Conservation (phyloP, 1,140 invertebrate genomes). For the Lordiphosa collinella region DNA sequence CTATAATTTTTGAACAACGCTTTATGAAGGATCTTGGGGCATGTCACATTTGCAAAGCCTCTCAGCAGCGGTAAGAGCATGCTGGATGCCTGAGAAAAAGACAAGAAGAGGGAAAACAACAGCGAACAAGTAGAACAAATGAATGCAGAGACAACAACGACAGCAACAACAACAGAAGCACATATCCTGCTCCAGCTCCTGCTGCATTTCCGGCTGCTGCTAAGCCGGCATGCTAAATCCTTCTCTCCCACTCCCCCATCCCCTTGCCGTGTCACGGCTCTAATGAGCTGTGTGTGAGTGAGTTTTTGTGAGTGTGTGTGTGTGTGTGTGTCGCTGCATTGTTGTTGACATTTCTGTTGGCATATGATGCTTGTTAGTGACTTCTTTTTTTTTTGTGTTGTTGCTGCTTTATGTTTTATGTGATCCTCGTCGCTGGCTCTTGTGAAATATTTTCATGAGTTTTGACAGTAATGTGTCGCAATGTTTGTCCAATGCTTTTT, state of each 20-base stretch:
- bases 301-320: conserved; percentile 14
- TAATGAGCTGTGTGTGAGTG: conserved; percentile 61
- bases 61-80: conserved; percentile 14
- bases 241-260: conserved; percentile 5
- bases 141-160: conserved; percentile 46
- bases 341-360: conserved; percentile 72
- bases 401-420: conserved; percentile 44
- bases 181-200: conserved; percentile 25
- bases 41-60: neutral
- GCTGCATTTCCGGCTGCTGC: conserved; percentile 45
- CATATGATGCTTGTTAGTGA: conserved; percentile 77
- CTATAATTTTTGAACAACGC: too few relatives aligned
- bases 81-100: conserved; percentile 20
- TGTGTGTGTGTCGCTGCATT: conserved; percentile 43
- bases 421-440: conserved; percentile 33
- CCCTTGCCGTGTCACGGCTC: conserved; percentile 40
- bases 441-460: conserved; percentile 76
- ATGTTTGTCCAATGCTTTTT: conserved; percentile 69
- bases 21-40: neutral
- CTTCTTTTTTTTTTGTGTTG: conserved; percentile 51
- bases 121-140: conserved; percentile 51
- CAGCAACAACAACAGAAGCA: conserved; percentile 16
- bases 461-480: conserved; percentile 78
- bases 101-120: conserved; percentile 16
- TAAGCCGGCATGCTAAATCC: conserved; percentile 65